Conservation (phyloP, 2,888 invertebrate genomes). For the Agonum fuliginosum region DNA sequence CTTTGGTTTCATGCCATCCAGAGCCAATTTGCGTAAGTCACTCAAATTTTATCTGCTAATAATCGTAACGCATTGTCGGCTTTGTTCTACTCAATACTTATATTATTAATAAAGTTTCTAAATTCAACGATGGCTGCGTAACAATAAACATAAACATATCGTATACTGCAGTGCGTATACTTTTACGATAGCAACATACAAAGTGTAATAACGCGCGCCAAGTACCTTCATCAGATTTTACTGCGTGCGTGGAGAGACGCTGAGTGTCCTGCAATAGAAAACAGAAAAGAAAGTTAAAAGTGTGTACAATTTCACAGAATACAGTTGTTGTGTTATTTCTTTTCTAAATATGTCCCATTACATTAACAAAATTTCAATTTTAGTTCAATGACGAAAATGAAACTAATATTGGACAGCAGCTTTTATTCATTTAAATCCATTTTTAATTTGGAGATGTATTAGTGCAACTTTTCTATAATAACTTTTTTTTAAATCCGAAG, state of each 20-base stretch:
- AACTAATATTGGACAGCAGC: too few relatives aligned
- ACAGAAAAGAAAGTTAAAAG: too few relatives aligned
- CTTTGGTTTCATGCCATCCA: background rate
- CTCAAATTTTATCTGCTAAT: conserved; percentile 22
- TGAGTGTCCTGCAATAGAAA: too few relatives aligned
- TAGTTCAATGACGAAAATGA: too few relatives aligned
- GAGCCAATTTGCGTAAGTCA: conserved; percentile 14
- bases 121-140: conserved; percentile 20
- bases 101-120: conserved; percentile 44
- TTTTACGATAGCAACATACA: conserved; percentile 21
- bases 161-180: conserved; percentile 31
- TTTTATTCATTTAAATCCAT: too few relatives aligned
- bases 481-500: too few relatives aligned
- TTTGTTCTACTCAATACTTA: conserved; percentile 18
- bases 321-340: background rate
- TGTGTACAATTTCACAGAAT: background rate
- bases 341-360: too few relatives aligned
- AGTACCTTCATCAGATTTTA: conserved; percentile 45
- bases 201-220: conserved; percentile 23
- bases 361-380: too few relatives aligned
- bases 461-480: too few relatives aligned
- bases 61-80: background rate
- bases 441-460: too few relatives aligned
- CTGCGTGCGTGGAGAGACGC: conserved; percentile 25
- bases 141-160: conserved; percentile 43